Percentiles rank a stretch among this genome's conserved stretches.
phyloP scores from a whole-genome alignment of 53 echinoderm and acorn worm species.

The Hippasteria phrygiana region DNA sequence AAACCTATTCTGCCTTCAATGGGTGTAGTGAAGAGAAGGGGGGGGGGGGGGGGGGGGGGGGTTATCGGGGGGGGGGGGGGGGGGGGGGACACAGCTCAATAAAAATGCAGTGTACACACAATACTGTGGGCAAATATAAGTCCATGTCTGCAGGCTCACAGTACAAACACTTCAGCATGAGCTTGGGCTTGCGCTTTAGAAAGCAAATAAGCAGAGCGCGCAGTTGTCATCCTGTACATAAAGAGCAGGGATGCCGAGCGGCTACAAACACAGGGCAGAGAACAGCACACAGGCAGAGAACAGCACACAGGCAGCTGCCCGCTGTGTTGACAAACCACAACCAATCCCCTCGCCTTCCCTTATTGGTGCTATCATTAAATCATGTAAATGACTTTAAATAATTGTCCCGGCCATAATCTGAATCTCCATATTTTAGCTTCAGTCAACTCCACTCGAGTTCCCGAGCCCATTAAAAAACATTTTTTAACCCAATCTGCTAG shows the following conservation, averaged over 20 bases:
- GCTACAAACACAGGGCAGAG: conserved; percentile 5
- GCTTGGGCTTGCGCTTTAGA: conserved; percentile 38
- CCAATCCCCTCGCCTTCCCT: background rate
- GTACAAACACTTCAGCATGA: conserved; percentile 51
- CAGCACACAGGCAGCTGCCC: conserved; percentile 42
- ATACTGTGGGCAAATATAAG: conserved; percentile 44
- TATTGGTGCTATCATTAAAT: background rate
- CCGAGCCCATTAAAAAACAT: background rate
- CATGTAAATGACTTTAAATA: conserved; percentile 36
- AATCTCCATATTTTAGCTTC: background rate
- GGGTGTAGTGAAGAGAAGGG: background rate
- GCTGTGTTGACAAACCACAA: conserved; percentile 3
- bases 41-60: conserved; percentile 15
- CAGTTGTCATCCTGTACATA: background rate
- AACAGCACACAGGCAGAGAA: background rate
- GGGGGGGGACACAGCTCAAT: conserved; percentile 45
- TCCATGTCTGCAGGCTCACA: conserved; percentile 50
- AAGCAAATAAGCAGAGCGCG: conserved; percentile 42
- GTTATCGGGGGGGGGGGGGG: background rate
- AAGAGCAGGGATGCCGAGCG: conserved; percentile 2
- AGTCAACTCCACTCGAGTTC: background rate
- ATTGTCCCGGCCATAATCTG: background rate
- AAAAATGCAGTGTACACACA: conserved; percentile 58
- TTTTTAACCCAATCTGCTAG: no score
- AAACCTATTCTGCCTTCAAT: conserved; percentile 45